Evolutionary conservation across 2,888 invertebrate species (phyloP).

Genomic region (Hemithea aestivaria): DNA sequence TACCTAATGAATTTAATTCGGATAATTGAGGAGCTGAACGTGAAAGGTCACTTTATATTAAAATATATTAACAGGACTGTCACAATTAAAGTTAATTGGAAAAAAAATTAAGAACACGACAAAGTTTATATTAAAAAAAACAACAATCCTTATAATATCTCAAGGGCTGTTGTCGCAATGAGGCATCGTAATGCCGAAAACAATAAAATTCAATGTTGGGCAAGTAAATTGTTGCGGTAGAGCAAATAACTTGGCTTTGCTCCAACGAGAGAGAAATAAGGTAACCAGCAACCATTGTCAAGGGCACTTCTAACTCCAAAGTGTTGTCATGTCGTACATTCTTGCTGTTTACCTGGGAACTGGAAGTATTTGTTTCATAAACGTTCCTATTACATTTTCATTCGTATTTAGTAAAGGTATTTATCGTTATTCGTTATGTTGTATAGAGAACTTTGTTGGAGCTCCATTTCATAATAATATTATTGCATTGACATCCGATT

Average conservation of each 20-base stretch:
- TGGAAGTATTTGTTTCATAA: too few species aligned
- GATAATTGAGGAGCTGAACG: conserved; percentile 27
- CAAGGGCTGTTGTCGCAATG: too few species aligned
- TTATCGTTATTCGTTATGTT: too few species aligned
- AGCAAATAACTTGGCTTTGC: conserved; percentile 54
- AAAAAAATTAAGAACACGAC: too few species aligned
- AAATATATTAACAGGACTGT: neutral
- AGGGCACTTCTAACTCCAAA: conserved; percentile 52
- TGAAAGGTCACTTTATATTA: conserved; percentile 23
- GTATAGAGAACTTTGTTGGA: too few species aligned
- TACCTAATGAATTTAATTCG: conserved; percentile 31
- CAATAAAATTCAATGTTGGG: conserved; percentile 36
- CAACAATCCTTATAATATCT: too few species aligned
- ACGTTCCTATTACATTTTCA: too few species aligned
- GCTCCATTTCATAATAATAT: too few species aligned
- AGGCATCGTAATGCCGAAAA: conserved; percentile 26
- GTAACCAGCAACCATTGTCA: conserved; percentile 42
- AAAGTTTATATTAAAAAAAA: too few species aligned
- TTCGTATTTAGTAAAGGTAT: too few species aligned
- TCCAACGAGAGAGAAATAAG: conserved; percentile 51
- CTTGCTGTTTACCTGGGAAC: conserved; percentile 9
- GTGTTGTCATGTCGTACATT: conserved; percentile 36
- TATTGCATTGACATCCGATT: too few species aligned
- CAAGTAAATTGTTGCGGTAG: conserved; percentile 52
- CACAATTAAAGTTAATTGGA: neutral